These are phyloP conservation scores for Albula goreensis DNA, from an alignment of 2,113 vertebrate genomes.

Conservation along the genomic window DNA sequence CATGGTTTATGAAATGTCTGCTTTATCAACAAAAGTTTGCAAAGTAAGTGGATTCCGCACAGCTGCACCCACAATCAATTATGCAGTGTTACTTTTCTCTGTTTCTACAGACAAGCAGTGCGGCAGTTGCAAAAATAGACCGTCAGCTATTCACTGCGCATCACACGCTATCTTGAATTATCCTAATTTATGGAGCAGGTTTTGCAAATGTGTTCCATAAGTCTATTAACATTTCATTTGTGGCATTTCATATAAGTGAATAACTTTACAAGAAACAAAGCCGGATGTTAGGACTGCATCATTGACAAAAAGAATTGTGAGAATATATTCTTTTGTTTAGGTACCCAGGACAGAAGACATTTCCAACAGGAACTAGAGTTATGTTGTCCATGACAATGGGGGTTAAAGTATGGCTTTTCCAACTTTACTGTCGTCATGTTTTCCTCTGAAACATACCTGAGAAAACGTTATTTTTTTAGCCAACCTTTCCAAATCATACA, in stretches of 20 bases:
- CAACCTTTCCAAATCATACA: not conserved
- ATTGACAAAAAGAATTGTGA: not conserved
- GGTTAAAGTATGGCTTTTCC: not conserved
- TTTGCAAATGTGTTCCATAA: not conserved
- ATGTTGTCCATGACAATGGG: not conserved
- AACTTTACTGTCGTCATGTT: not conserved
- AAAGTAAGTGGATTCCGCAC: not conserved
- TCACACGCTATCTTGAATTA: not conserved
- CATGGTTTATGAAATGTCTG: not conserved
- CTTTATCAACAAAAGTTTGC: constrained; percentile 2
- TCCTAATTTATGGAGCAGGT: not conserved
- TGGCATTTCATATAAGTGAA: not conserved
- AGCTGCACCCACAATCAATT: constrained; percentile 9
- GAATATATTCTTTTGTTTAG: not conserved
- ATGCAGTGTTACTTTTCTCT: not conserved
- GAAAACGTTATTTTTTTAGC: not conserved
- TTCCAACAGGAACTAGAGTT: not conserved
- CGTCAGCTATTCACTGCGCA: not conserved
- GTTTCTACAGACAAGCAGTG: not conserved
- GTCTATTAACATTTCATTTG: not conserved
- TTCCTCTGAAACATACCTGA: not conserved
- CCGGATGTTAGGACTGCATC: not conserved
- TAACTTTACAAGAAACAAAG: not conserved
- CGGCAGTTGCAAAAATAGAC: not conserved
- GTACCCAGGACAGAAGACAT: not conserved